These are phyloP conservation scores for Plebejus argus DNA, from an alignment of 2,888 invertebrate species.

Conservation along the genomic window DNA sequence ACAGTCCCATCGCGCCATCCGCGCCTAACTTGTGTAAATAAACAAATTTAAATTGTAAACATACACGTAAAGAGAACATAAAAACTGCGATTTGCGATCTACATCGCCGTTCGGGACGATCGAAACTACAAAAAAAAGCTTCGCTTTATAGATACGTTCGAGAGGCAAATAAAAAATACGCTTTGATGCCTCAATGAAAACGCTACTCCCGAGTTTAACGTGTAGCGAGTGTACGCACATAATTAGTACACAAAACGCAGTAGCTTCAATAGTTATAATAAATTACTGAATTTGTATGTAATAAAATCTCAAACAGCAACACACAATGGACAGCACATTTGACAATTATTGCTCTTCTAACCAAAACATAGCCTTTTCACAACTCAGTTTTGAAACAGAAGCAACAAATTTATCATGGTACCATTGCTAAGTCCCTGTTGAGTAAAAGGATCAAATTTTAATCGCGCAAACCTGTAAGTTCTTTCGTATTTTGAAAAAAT, in stretches of 20 bases:
- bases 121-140: conserved; percentile 43
- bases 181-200: conserved; percentile 38
- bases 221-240: not conserved
- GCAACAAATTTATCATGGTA: conserved; percentile 49
- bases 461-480: conserved; percentile 51
- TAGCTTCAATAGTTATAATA: not conserved
- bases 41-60: conserved; percentile 74
- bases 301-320: conserved; percentile 50
- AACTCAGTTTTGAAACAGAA: conserved; percentile 45
- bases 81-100: conserved; percentile 62
- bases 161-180: conserved; percentile 45
- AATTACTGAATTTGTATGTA: conserved; percentile 31
- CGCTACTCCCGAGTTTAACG: conserved; percentile 19
- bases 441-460: conserved; percentile 48
- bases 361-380: conserved; percentile 76
- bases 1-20: conserved; percentile 48
- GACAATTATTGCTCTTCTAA: conserved; percentile 64
- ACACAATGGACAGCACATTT: conserved; percentile 72
- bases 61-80: conserved; percentile 65
- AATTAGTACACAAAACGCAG: not conserved
- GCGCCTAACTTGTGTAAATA: conserved; percentile 67
- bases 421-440: conserved; percentile 51
- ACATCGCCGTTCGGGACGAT: conserved; percentile 50
- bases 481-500: conserved; percentile 69
- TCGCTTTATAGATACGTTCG: conserved; percentile 42